Evolutionary conservation across 2,888 invertebrate genomes (phyloP), one percentile per base, ranked within the genome.

Genomic region (Hyles lineata): DNA sequence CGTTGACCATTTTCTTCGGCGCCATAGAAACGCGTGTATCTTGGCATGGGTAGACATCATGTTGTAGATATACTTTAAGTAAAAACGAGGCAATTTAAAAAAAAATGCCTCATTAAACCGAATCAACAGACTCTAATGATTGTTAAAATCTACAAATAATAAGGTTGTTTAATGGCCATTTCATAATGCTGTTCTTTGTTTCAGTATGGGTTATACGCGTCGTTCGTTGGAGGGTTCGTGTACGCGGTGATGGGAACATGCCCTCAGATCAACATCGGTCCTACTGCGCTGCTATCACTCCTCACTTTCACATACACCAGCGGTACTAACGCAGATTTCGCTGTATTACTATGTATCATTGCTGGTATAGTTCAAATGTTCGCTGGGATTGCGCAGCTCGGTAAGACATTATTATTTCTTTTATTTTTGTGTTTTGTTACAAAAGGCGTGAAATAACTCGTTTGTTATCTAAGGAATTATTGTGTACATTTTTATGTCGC

Each of bases 151-250:
- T 43, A 15, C 43, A 11, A 43, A 2, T 43, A 11, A 43, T 15
- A 2, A 15, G 11, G 15, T 15, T 0, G 15, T 43, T 43, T 43
- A 1, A 2, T 15, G 43, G 1, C 23, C 19, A 23, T 23, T 7
- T 21, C 2, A 58, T 58, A 0, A n/a, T 2, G 19, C 32, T 21
- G 52, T 74, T 71, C 75, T 76, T 73, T 76, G 74, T 90, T 88
- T 67, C 95, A 98, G 97, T 98, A 97, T 92, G 98, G 98, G 1
- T 93, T 98, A n/a, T 98, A 98, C 91, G 97, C 97, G 1, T 97
- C 97, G 0, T 96, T 98, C 80, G 96, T 96, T 82, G 97, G 97
- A 7, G 97, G 97, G 74, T 96, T 97, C 81, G 95, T 97, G 21
- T 98, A 98, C 91, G 96, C 96, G 23, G 76, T 97, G n/a, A 95